These are phyloP conservation scores for Pteronura brasiliensis DNA, from an alignment of 2,113 vertebrate species.

Conservation along the genomic window DNA sequence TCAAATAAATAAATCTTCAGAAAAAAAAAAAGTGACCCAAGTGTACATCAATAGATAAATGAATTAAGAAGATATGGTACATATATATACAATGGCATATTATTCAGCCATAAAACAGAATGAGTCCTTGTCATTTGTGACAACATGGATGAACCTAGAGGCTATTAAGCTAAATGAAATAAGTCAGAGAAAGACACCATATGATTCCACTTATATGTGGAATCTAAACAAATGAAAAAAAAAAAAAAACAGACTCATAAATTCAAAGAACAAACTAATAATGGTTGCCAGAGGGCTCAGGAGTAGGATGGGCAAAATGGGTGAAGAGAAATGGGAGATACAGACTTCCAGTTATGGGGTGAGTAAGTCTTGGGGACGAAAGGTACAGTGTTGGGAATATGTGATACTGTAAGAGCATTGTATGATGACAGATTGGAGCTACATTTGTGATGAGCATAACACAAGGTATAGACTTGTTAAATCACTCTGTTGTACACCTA, in stretches of 20 bases:
- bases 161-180: background rate
- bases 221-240: background rate
- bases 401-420: background rate
- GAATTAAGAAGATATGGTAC: background rate
- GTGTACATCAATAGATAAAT: background rate
- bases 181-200: background rate
- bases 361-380: background rate
- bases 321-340: background rate
- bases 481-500: background rate
- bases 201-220: background rate
- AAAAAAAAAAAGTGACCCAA: background rate
- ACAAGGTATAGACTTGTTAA: background rate
- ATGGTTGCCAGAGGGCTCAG: background rate
- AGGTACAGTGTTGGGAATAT: background rate
- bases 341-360: background rate
- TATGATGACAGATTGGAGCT: background rate
- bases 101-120: background rate
- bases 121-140: background rate
- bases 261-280: background rate
- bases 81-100: background rate
- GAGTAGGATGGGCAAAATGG: background rate
- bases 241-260: background rate
- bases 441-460: background rate
- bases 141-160: background rate
- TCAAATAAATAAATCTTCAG: background rate